Conservation (phyloP, 1,140 invertebrate species). For the Drosophila prosaltans region DNA sequence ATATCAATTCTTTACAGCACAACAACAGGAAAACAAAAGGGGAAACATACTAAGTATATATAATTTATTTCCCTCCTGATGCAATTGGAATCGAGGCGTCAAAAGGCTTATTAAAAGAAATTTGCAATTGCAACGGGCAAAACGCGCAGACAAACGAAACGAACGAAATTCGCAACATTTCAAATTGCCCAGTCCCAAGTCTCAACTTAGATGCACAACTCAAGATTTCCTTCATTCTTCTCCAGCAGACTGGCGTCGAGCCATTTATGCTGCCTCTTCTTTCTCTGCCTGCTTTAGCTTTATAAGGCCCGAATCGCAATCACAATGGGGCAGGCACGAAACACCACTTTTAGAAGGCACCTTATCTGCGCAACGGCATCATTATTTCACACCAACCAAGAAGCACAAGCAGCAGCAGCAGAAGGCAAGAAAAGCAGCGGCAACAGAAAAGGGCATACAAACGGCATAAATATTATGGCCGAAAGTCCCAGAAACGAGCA, state of each 20-base stretch:
- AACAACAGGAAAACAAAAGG: constrained; percentile 29
- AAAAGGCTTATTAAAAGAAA: constrained; percentile 82
- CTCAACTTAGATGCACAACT: constrained; percentile 49
- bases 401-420: constrained; percentile 35
- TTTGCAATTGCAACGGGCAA: constrained; percentile 73
- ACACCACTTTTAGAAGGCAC: constrained; percentile 74
- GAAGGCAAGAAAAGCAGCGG: constrained; percentile 37
- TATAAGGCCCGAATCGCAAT: constrained; percentile 60
- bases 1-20: constrained; percentile 56
- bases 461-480: constrained; percentile 78
- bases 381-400: constrained; percentile 77
- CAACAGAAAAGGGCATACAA: constrained; percentile 66
- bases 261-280: constrained; percentile 51
- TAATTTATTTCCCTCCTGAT: constrained; percentile 51
- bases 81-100: constrained; percentile 76
- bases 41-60: constrained; percentile 64
- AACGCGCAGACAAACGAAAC: constrained; percentile 22
- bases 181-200: constrained; percentile 38
- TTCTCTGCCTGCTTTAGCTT: constrained; percentile 22
- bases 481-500: constrained; percentile 46
- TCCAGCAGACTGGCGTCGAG: constrained; percentile 41
- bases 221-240: constrained; percentile 50
- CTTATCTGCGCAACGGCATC: constrained; percentile 79
- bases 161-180: constrained; percentile 42
- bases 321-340: constrained; percentile 76